phyloP scores from a whole-genome alignment of 2,113 vertebrate species.

The Dasyprocta punctata region DNA sequence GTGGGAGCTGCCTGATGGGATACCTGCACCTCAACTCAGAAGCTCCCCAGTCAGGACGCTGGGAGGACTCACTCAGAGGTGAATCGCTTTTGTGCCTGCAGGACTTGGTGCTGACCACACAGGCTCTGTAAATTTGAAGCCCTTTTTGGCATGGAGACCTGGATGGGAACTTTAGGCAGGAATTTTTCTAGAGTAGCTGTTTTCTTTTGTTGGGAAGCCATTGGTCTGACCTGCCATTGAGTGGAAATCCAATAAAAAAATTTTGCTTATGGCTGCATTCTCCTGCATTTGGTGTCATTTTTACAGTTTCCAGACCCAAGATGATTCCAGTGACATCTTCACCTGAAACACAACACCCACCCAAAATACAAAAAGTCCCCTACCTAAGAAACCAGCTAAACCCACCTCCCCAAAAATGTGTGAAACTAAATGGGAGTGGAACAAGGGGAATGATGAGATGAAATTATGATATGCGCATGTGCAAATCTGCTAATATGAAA shows the following conservation, averaged over 20 bases:
- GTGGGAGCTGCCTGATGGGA: neutral
- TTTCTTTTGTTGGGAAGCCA: neutral
- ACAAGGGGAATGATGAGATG: neutral
- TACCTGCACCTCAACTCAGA: neutral
- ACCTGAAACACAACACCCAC: neutral
- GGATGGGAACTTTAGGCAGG: neutral
- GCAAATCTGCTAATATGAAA: neutral
- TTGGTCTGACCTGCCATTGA: neutral
- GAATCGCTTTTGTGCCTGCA: neutral
- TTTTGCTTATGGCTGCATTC: neutral
- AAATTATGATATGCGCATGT: neutral
- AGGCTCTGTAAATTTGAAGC: neutral
- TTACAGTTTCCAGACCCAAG: neutral
- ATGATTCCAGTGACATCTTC: neutral
- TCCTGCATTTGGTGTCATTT: neutral
- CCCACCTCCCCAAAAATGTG: neutral
- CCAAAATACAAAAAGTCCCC: neutral
- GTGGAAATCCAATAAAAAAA: neutral
- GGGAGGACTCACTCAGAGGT: neutral
- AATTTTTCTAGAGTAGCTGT: neutral
- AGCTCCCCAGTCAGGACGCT: neutral
- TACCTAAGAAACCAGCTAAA: neutral
- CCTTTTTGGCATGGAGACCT: neutral
- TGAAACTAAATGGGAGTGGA: neutral
- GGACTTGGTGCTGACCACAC: neutral